Evolutionary conservation across 2,797 vertebrate species (phyloP).

Genomic region (Arnoldichthys spilopterus): DNA sequence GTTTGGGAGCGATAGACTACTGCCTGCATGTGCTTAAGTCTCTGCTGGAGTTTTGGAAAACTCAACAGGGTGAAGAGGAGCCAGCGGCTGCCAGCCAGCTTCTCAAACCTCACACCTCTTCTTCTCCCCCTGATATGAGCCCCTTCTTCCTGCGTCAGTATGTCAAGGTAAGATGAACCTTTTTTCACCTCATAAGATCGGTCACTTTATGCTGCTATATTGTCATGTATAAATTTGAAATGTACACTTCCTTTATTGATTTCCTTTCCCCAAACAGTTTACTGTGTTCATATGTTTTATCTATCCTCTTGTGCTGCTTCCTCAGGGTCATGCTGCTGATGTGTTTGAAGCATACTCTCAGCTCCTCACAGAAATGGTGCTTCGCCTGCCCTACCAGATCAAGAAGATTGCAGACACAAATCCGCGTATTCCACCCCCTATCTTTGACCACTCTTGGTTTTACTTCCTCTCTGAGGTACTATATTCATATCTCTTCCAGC

Average conservation of each 20-base stretch:
- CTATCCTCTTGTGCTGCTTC: not conserved
- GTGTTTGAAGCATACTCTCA: slow-evolving; percentile 99
- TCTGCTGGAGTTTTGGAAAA: slow-evolving; percentile 96
- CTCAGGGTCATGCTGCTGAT: slow-evolving; percentile 94
- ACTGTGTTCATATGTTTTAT: not conserved
- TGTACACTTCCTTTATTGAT: too few species aligned
- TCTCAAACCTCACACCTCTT: slow-evolving; percentile 92
- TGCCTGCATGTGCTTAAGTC: slow-evolving; percentile 96
- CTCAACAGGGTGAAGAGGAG: slow-evolving; percentile 95
- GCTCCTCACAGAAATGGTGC: slow-evolving; percentile 97
- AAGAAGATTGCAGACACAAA: slow-evolving; percentile 98
- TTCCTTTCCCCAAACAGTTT: too few species aligned
- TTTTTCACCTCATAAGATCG: not conserved
- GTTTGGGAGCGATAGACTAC: slow-evolving; percentile 95
- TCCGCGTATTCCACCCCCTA: slow-evolving; percentile 92
- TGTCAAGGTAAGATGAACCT: slow-evolving; percentile 85
- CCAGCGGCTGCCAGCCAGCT: slow-evolving; percentile 91
- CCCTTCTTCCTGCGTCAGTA: slow-evolving; percentile 98
- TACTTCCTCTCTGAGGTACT: slow-evolving; percentile 95
- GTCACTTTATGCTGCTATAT: not conserved
- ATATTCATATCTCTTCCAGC: too few species aligned
- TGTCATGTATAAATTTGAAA: too few species aligned
- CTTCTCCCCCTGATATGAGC: slow-evolving; percentile 98
- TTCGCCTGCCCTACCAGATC: slow-evolving; percentile 96
- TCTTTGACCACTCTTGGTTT: slow-evolving; percentile 99